phyloP scores from a whole-genome alignment of 2,888 invertebrate species.

The Venusia cambrica region DNA sequence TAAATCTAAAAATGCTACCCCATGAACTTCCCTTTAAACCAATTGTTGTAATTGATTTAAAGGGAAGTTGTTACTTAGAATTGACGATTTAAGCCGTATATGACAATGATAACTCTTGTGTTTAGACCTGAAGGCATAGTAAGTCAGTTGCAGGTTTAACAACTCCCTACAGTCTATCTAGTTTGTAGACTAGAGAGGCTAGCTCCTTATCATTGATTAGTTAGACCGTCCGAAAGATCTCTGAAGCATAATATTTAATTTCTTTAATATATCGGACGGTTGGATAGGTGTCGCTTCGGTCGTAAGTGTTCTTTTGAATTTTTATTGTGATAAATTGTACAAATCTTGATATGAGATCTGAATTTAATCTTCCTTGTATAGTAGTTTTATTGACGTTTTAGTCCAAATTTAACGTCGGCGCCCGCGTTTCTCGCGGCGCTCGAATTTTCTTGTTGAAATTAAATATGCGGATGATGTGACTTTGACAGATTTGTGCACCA shows the following conservation, averaged over 20 bases:
- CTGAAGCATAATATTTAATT: slow-evolving; percentile 40
- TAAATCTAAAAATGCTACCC: too few relatives aligned
- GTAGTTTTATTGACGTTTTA: slow-evolving; percentile 63
- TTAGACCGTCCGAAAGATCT: slow-evolving; percentile 25
- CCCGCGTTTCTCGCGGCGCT: slow-evolving; percentile 37
- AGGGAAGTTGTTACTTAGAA: too few relatives aligned
- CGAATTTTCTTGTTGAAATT: slow-evolving; percentile 18
- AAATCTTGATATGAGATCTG: slow-evolving; percentile 73
- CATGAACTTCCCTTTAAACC: too few relatives aligned
- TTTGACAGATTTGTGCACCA: too few relatives aligned
- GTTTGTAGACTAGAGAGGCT: too few relatives aligned
- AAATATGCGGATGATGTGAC: slow-evolving; percentile 6
- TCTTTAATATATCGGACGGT: slow-evolving; percentile 23
- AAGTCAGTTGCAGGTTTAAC: too few relatives aligned
- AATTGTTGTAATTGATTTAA: too few relatives aligned
- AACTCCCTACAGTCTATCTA: too few relatives aligned
- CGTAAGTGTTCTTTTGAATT: slow-evolving; percentile 63
- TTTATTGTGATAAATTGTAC: slow-evolving; percentile 75
- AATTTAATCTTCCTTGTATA: slow-evolving; percentile 61
- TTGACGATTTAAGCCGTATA: too few relatives aligned
- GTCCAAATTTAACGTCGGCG: slow-evolving; percentile 43
- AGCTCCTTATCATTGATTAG: too few relatives aligned
- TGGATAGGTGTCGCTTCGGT: slow-evolving; percentile 40
- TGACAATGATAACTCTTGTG: too few relatives aligned
- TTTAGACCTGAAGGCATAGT: too few relatives aligned